Percentiles rank a stretch among this genome's conserved stretches.
phyloP scores from a whole-genome alignment of 2,113 vertebrate genomes.

The Eleginops maclovinus region DNA sequence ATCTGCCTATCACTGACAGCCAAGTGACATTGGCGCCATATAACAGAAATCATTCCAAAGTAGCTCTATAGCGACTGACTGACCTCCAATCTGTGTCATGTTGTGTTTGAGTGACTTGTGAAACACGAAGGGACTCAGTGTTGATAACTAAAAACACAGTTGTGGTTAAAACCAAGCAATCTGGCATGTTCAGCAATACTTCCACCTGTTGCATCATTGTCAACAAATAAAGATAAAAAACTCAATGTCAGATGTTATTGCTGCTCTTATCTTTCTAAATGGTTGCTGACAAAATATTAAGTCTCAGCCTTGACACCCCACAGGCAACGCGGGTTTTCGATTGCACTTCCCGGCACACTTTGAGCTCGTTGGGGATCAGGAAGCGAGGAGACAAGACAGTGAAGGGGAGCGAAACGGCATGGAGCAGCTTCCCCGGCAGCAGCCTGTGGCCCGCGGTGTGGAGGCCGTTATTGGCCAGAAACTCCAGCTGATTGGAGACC shows the following conservation, averaged over 20 bases:
- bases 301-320: conserved; percentile 43
- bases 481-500: conserved; percentile 86
- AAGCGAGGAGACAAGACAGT: conserved; percentile 43
- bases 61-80: conserved; percentile 41
- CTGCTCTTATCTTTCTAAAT: conserved; percentile 14
- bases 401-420: conserved; percentile 60
- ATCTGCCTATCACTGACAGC: conserved; percentile 55
- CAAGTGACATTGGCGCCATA: conserved; percentile 49
- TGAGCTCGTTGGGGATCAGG: conserved; percentile 70
- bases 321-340: conserved; percentile 85
- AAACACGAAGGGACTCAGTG: conserved; percentile 25
- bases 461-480: conserved; percentile 85
- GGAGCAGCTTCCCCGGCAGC: conserved; percentile 66
- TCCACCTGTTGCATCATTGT: conserved; percentile 12
- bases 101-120: conserved; percentile 30
- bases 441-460: conserved; percentile 68
- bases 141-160: conserved; percentile 29
- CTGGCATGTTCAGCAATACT: conserved; percentile 2
- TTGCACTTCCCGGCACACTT: conserved; percentile 80
- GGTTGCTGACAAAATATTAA: conserved; percentile 49
- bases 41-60: conserved; percentile 47
- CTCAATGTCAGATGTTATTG: conserved; percentile 20
- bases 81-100: conserved; percentile 31
- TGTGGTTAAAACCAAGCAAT: conserved; percentile 22
- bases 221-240: neutral